These are phyloP conservation scores for Huso huso DNA, from an alignment of 2,797 vertebrate species.

Conservation along the genomic window DNA sequence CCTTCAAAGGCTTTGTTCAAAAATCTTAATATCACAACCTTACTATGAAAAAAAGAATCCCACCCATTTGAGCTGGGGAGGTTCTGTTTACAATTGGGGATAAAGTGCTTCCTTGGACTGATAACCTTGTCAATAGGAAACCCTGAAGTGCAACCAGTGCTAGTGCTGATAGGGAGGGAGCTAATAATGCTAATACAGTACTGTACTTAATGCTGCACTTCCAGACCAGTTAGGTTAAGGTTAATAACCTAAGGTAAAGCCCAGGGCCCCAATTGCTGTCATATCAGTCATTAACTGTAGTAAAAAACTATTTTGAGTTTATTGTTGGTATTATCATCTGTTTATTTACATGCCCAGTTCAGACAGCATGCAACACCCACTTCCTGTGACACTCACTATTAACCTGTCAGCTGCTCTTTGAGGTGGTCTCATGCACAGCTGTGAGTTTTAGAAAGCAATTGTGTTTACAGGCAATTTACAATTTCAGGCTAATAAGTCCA, in stretches of 20 bases:
- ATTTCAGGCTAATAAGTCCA: too few species aligned
- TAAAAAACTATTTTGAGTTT: background rate
- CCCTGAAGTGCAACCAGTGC: background rate
- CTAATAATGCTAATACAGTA: too few species aligned
- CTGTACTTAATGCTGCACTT: too few species aligned
- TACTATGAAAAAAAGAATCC: background rate
- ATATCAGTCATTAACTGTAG: background rate
- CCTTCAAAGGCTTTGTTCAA: too few species aligned
- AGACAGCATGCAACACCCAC: constrained; percentile 8
- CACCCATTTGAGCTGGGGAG: constrained; percentile 1
- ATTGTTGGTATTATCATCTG: constrained; percentile 14
- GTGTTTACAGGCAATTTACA: too few species aligned
- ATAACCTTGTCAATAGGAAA: constrained; percentile 13
- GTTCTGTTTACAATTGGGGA: background rate
- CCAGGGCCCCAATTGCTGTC: background rate
- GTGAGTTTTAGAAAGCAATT: too few species aligned
- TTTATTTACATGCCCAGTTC: constrained; percentile 15
- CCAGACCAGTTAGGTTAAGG: background rate
- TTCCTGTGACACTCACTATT: constrained; percentile 15
- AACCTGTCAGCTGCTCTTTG: constrained; percentile 11
- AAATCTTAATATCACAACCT: too few species aligned
- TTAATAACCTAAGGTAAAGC: constrained; percentile 1
- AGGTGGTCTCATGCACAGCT: background rate
- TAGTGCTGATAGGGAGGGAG: too few species aligned
- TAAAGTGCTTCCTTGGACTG: constrained; percentile 14